Percentiles rank a stretch among this genome's conserved stretches.
These are phyloP conservation scores for Neotoxoptera formosana DNA, from an alignment of 1,140 invertebrate genomes.

Conservation along the genomic window DNA sequence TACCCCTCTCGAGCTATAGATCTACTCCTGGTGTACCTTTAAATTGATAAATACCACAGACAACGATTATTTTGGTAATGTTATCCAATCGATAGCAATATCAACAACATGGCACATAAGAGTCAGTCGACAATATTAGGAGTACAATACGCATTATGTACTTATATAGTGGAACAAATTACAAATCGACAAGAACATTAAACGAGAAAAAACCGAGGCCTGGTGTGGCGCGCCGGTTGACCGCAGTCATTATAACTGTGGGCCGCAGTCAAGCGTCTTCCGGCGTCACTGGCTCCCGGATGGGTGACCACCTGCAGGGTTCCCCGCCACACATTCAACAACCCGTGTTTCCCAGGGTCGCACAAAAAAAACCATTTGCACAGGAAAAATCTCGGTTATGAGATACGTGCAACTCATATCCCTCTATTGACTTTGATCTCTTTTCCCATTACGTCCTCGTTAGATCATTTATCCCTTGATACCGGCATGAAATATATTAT, in stretches of 20 bases:
- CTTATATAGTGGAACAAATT: background rate
- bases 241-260: too few relatives aligned
- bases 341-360: too few relatives aligned
- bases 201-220: too few relatives aligned
- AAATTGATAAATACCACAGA: background rate
- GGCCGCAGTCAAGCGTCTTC: too few relatives aligned
- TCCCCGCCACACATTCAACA: too few relatives aligned
- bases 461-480: background rate
- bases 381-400: background rate
- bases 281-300: too few relatives aligned
- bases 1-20: background rate
- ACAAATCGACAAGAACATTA: background rate
- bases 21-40: background rate
- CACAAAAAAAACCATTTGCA: background rate
- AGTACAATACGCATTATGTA: background rate
- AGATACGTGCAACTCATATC: background rate
- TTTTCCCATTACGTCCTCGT: background rate
- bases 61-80: background rate
- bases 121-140: background rate
- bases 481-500: background rate
- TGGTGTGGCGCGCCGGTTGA: too few relatives aligned
- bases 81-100: background rate
- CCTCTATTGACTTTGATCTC: background rate
- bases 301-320: too few relatives aligned
- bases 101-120: background rate